phyloP scores from a whole-genome alignment of 2,888 invertebrate genomes.

The Zootermopsis nevadensis region DNA sequence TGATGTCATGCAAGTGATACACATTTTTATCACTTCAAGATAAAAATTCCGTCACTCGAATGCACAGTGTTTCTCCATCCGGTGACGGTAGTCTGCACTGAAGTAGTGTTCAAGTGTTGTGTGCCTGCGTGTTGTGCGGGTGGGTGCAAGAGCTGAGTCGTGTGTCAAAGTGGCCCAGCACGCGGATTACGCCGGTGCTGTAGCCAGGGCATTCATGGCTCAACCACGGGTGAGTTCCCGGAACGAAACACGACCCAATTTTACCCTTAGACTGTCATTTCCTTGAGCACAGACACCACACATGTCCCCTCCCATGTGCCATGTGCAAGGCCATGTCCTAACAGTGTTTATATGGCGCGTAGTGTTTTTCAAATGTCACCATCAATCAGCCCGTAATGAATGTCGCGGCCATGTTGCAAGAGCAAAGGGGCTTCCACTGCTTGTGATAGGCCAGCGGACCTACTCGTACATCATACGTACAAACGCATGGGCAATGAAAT shows the following conservation, averaged over 20 bases:
- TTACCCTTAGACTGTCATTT: background rate
- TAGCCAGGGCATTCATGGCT: constrained; percentile 87
- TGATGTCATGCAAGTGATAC: constrained; percentile 25
- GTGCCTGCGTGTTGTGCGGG: constrained; percentile 50
- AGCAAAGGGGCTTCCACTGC: constrained; percentile 41
- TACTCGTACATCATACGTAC: constrained; percentile 23
- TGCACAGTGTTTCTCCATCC: constrained; percentile 13
- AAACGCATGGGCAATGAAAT: background rate
- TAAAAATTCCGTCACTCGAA: background rate
- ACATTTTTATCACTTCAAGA: constrained; percentile 1
- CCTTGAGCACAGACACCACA: constrained; percentile 8
- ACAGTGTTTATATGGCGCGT: constrained; percentile 56
- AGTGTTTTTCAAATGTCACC: constrained; percentile 54
- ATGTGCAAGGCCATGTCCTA: constrained; percentile 40
- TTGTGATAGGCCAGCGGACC: constrained; percentile 41
- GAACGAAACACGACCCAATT: background rate
- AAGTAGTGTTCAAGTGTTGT: constrained; percentile 55
- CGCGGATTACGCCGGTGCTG: constrained; percentile 66
- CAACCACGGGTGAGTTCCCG: constrained; percentile 84
- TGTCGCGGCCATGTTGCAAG: constrained; percentile 53
- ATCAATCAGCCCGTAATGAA: constrained; percentile 54
- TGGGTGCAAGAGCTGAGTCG: constrained; percentile 41
- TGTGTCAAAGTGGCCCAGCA: constrained; percentile 62
- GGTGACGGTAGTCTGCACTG: background rate
- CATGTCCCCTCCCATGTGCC: background rate